Base-by-base conservation (phyloP, 1,140 invertebrate genomes). In the Rhopalosiphum maidis region DNA sequence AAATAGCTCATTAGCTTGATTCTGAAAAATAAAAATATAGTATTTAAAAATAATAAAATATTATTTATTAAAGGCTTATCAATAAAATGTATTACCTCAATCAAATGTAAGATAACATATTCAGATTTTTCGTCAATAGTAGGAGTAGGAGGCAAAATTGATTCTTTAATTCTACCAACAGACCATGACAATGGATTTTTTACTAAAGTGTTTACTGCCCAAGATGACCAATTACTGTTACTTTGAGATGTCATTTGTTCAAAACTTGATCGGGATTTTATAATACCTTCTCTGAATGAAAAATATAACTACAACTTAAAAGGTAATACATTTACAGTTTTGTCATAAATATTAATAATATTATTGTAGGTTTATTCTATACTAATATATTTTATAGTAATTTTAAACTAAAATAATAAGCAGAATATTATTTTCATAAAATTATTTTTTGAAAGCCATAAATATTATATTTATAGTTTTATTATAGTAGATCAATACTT, bases 1-100 rank as follows among this genome's bases (percentile, higher is more conserved):
- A 37, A 93, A 93, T 55, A 93, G 48, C 41, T 93, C 91, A 93
- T 93, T 93, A 37, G 91, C 91, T 86, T 93, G 91, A 35, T 54
- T 41, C 91, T 92, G 35, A 51, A 77, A 77, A 91, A n/a, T 46
- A 35, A 89, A 68, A 54, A 41, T 37, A 54, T 21, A 77, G 43
- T 55, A 25, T 30, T 41, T 55, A 11, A 90, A 1, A 35, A 15
- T 15, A 55, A 9, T 48, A 41, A 30, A 90, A 90, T 30, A 90
- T 90, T 41, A 41, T 4, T 41, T 41, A 41, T 41, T 91, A 35
- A 8, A 77, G 18, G 46, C 22, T 30, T 43, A 60, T 21, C 15
- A 15, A 87, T 7, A n/a, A 30, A 30, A 43, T 91, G 22, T 54
- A 30, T 43, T 91, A 93, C 91, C 91, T 93, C 91, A 43, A 86